These are phyloP conservation scores for Oreortyx pictus DNA, from an alignment of 2,797 vertebrate genomes.

Conservation along the genomic window DNA sequence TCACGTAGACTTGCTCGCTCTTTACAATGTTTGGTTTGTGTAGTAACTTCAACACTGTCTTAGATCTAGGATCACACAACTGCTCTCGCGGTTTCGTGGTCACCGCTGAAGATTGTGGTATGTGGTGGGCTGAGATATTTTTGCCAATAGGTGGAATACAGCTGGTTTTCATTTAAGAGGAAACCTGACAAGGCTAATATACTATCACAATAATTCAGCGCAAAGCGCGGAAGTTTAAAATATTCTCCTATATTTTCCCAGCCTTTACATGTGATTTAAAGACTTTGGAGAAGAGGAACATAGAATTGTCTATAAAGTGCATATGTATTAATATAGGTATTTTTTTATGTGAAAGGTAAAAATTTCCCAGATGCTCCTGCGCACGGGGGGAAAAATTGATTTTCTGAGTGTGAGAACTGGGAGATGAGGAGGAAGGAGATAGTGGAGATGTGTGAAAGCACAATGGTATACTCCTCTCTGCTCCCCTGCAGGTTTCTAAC, in stretches of 20 bases:
- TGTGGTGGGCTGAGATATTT: conserved; percentile 81
- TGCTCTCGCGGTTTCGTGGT: conserved; percentile 85
- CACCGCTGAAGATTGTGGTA: conserved; percentile 78
- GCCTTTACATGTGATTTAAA: background rate
- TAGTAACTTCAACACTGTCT: conserved; percentile 85
- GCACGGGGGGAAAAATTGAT: background rate
- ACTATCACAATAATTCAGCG: conserved; percentile 72
- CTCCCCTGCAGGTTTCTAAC: background rate
- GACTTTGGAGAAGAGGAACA: conserved; percentile 6
- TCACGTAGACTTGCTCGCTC: conserved; percentile 78
- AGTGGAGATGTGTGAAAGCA: background rate
- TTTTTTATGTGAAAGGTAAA: background rate
- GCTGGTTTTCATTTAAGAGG: conserved; percentile 83
- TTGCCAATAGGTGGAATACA: conserved; percentile 82
- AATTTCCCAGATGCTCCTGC: background rate
- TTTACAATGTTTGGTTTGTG: conserved; percentile 88
- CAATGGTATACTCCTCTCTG: background rate
- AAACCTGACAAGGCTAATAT: conserved; percentile 74
- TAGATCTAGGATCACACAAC: conserved; percentile 85
- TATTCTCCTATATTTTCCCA: conserved; percentile 42
- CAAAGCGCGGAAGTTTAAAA: conserved; percentile 46
- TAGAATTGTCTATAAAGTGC: background rate
- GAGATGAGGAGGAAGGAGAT: conserved; percentile 8
- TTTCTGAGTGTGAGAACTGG: conserved; percentile 12
- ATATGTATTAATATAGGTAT: background rate